phyloP scores from a whole-genome alignment of 2,888 invertebrate species.

The Eristalis intricaria region DNA sequence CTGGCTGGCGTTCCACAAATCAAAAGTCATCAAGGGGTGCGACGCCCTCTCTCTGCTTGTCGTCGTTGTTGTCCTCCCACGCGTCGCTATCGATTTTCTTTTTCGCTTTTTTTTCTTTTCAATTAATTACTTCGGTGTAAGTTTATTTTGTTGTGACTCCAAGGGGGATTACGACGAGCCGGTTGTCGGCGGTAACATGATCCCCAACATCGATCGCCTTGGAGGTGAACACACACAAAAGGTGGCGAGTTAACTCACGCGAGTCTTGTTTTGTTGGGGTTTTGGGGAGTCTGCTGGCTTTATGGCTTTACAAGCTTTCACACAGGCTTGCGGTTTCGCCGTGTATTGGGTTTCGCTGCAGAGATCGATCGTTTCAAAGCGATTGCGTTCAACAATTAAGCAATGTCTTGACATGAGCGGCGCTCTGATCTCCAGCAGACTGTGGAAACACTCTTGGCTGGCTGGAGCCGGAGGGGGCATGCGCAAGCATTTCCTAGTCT shows the following conservation, averaged over 20 bases:
- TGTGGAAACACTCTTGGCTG: not conserved
- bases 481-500: not conserved
- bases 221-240: conserved; percentile 34
- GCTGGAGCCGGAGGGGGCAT: too few species aligned
- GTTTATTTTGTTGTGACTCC: conserved; percentile 37
- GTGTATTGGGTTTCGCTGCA: not conserved
- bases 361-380: conserved; percentile 11
- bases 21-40: not conserved
- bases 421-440: not conserved
- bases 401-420: conserved; percentile 31
- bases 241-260: conserved; percentile 37
- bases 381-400: conserved; percentile 41
- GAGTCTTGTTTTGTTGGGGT: conserved; percentile 31
- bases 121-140: conserved; percentile 56
- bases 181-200: conserved; percentile 53
- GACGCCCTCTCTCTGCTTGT: conserved; percentile 3
- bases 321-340: not conserved
- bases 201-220: conserved; percentile 38
- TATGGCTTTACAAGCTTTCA: conserved; percentile 17
- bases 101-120: conserved; percentile 11
- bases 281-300: conserved; percentile 2
- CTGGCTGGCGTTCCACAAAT: not conserved
- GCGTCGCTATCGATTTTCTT: conserved; percentile 21
- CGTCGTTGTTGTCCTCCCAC: not conserved
- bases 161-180: conserved; percentile 1